Evolutionary conservation across 1,140 invertebrate genomes (phyloP).

Genomic region (Hestina assimilis): DNA sequence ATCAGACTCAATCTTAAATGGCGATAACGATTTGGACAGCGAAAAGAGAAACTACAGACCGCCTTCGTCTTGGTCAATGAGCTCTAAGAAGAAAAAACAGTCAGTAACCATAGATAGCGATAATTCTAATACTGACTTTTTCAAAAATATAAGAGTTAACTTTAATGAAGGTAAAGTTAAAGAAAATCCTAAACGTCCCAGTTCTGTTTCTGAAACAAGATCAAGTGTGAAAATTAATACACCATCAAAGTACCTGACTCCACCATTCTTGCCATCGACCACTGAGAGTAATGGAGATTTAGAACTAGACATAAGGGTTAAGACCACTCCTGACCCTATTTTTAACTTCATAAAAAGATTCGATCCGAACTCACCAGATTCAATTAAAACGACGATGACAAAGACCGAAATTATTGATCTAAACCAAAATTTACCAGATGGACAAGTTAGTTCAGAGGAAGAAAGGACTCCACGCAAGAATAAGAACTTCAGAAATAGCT

Average conservation of each 20-base stretch:
- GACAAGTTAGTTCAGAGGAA: slow-evolving; percentile 60
- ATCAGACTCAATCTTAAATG: slow-evolving; percentile 48
- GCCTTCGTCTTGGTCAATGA: slow-evolving; percentile 50
- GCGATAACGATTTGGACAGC: slow-evolving; percentile 58
- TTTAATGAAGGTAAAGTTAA: slow-evolving; percentile 10
- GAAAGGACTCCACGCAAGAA: slow-evolving; percentile 55
- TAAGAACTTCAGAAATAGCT: slow-evolving; percentile 52
- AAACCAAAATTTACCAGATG: slow-evolving; percentile 58
- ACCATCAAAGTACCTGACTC: slow-evolving; percentile 41
- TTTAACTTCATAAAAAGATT: slow-evolving; percentile 73
- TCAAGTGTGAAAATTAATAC: slow-evolving; percentile 23
- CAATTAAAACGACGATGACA: slow-evolving; percentile 59
- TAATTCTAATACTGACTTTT: not conserved
- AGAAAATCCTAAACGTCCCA: slow-evolving; percentile 1
- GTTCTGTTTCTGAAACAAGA: not conserved
- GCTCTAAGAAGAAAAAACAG: slow-evolving; percentile 25
- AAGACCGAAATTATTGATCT: slow-evolving; percentile 60
- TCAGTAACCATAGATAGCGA: not conserved
- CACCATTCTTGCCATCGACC: slow-evolving; percentile 39
- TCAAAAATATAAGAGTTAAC: slow-evolving; percentile 1
- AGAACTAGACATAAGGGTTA: slow-evolving; percentile 38
- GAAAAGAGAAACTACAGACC: slow-evolving; percentile 54
- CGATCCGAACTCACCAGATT: slow-evolving; percentile 63
- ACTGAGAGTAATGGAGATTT: slow-evolving; percentile 39
- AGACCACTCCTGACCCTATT: slow-evolving; percentile 43